Evolutionary conservation across 2,113 vertebrate genomes (phyloP).

Genomic region (Rhadina sibilatrix): DNA sequence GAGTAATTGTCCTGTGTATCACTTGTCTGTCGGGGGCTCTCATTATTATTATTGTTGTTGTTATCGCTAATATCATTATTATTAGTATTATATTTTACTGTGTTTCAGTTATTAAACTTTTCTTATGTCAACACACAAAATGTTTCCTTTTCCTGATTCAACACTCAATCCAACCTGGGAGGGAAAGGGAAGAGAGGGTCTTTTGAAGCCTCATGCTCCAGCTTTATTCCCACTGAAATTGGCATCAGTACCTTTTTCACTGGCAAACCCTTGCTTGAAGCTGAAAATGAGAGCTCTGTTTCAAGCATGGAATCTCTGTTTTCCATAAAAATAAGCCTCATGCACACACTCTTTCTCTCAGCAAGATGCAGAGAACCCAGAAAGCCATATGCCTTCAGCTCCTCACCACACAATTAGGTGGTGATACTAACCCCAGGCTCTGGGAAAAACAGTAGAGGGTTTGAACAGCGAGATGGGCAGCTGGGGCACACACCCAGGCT

Average conservation of each 20-base stretch:
- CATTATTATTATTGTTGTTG: neutral
- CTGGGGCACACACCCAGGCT: fast-evolving
- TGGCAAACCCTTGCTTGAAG: neutral
- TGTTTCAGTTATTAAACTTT: neutral
- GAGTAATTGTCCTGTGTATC: neutral
- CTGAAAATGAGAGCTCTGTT: neutral
- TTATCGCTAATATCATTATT: neutral
- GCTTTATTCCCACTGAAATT: neutral
- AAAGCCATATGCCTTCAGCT: neutral
- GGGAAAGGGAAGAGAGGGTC: neutral
- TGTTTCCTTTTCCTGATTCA: neutral
- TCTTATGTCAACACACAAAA: neutral
- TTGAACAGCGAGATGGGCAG: neutral
- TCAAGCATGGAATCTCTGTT: neutral
- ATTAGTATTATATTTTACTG: neutral
- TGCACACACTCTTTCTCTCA: neutral
- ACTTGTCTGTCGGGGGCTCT: neutral
- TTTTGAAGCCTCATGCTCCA: neutral
- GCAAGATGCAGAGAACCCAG: fast-evolving
- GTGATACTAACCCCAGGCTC: constrained; percentile 5
- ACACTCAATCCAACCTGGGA: neutral
- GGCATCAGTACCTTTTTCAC: neutral
- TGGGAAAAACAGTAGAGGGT: neutral
- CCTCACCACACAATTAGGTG: neutral
- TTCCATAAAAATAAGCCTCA: neutral